Percentiles rank a stretch among this genome's conserved stretches.
Conservation (phyloP, 2,888 invertebrate species). For the Zaprionus bogoriensis region DNA sequence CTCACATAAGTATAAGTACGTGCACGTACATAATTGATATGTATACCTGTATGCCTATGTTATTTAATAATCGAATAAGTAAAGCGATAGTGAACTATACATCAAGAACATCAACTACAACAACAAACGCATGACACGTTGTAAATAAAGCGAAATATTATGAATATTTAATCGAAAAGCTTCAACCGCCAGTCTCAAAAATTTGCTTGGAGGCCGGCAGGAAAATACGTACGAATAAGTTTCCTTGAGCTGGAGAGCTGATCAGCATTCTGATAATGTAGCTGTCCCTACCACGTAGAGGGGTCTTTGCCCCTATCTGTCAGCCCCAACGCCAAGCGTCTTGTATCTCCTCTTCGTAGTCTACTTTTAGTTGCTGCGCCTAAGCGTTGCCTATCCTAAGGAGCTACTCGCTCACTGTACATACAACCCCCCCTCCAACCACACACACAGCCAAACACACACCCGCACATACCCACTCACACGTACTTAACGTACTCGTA, state of each 20-base stretch:
- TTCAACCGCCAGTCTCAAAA: background rate
- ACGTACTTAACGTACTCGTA: constrained; percentile 14
- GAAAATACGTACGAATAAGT: too few relatives aligned
- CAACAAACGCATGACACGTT: constrained; percentile 42
- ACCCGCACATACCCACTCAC: constrained; percentile 3
- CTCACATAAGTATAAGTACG: too few relatives aligned
- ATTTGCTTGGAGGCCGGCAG: too few relatives aligned
- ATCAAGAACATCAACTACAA: background rate
- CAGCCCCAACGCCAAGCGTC: constrained; percentile 39
- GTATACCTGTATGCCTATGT: constrained; percentile 39
- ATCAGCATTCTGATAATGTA: background rate
- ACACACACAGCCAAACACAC: background rate
- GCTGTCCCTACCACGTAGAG: background rate
- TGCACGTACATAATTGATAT: constrained; percentile 17
- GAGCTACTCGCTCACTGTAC: constrained; percentile 23
- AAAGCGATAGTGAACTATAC: constrained; percentile 25
- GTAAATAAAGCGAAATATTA: constrained; percentile 56
- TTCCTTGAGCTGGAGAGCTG: too few relatives aligned
- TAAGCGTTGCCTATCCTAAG: constrained; percentile 32
- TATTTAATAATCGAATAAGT: constrained; percentile 47
- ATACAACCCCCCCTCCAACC: too few relatives aligned
- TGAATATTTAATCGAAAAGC: constrained; percentile 28
- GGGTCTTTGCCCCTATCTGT: background rate
- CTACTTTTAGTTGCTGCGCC: constrained; percentile 20
- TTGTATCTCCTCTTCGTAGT: constrained; percentile 30